A percentile compares a stretch with the other conserved stretches of the same genome.
These are phyloP conservation scores for Echiichthys vipera DNA, from an alignment of 2,797 vertebrate genomes.

Conservation along the genomic window DNA sequence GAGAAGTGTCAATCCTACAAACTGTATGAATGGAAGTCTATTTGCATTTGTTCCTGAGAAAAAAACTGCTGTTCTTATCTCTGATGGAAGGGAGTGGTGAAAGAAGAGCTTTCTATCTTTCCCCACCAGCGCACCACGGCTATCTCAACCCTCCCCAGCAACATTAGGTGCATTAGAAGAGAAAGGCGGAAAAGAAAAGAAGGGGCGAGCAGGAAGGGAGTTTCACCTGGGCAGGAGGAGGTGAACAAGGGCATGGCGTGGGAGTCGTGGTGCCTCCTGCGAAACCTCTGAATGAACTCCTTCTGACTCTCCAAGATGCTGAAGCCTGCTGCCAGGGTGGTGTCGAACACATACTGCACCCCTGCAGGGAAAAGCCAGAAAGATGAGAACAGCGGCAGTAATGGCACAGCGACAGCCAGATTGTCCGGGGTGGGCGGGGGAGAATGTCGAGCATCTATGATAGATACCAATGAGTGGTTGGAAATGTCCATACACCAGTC, in stretches of 20 bases:
- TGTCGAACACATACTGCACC: constrained; percentile 93
- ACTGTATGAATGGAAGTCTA: background rate
- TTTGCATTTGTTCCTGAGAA: background rate
- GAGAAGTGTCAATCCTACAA: background rate
- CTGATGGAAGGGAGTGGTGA: constrained; percentile 69
- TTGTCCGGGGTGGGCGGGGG: no score
- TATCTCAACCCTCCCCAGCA: constrained; percentile 48
- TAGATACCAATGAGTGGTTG: background rate
- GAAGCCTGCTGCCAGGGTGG: constrained; percentile 92
- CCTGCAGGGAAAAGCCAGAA: constrained; percentile 76
- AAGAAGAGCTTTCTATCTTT: constrained; percentile 62
- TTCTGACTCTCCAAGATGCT: constrained; percentile 96
- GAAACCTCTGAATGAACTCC: constrained; percentile 93
- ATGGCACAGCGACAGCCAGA: background rate
- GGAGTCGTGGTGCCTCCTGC: constrained; percentile 88
- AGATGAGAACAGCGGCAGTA: background rate
- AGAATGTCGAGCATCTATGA: constrained; percentile 7
- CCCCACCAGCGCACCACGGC: constrained; percentile 49
- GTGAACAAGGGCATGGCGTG: constrained; percentile 95
- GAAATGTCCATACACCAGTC: background rate
- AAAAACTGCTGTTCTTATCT: constrained; percentile 35
- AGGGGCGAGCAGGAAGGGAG: background rate
- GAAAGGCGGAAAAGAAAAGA: no score
- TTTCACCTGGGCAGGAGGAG: constrained; percentile 94
- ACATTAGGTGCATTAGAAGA: no score